Percentiles rank a stretch among this genome's conserved stretches.
phyloP scores from a whole-genome alignment of 2,113 vertebrate genomes.

The Phaetusa simplex region DNA sequence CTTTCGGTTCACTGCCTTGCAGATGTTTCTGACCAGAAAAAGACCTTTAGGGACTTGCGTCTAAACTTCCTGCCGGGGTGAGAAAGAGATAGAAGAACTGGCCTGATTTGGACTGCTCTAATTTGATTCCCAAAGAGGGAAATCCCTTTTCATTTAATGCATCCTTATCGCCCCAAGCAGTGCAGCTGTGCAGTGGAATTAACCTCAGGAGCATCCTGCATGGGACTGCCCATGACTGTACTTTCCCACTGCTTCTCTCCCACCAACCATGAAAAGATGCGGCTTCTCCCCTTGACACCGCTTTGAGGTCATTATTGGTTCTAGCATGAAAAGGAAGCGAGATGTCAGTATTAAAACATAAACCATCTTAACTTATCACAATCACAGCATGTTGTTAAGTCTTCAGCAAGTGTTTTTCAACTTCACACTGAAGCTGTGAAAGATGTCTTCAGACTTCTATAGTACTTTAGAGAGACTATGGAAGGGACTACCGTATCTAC shows the following conservation, averaged over 20 bases:
- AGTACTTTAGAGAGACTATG: neutral
- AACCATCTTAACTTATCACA: constrained; percentile 15
- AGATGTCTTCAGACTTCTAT: neutral
- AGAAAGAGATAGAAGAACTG: constrained; percentile 46
- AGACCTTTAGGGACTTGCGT: neutral
- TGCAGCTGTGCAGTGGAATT: constrained; percentile 70
- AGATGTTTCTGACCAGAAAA: constrained; percentile 41
- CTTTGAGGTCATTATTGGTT: constrained; percentile 27
- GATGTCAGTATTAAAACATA: constrained; percentile 13
- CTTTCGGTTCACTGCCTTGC: neutral
- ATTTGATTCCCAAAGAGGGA: constrained; percentile 56
- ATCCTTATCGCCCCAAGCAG: constrained; percentile 26
- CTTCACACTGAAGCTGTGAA: constrained; percentile 8
- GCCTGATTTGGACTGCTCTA: constrained; percentile 33
- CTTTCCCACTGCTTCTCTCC: constrained; percentile 62
- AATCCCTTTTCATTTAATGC: constrained; percentile 52
- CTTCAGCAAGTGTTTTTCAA: constrained; percentile 14
- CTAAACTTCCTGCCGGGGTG: constrained; percentile 26
- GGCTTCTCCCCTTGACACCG: neutral
- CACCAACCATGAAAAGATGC: neutral
- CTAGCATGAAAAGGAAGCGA: neutral
- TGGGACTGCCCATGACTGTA: constrained; percentile 2
- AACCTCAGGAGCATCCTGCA: constrained; percentile 36
- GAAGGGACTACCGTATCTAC: neutral
- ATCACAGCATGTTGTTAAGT: neutral